Percentiles rank a stretch among this genome's conserved stretches.
phyloP scores from a whole-genome alignment of 2,888 invertebrate genomes.

The Dascillus cervinus region DNA sequence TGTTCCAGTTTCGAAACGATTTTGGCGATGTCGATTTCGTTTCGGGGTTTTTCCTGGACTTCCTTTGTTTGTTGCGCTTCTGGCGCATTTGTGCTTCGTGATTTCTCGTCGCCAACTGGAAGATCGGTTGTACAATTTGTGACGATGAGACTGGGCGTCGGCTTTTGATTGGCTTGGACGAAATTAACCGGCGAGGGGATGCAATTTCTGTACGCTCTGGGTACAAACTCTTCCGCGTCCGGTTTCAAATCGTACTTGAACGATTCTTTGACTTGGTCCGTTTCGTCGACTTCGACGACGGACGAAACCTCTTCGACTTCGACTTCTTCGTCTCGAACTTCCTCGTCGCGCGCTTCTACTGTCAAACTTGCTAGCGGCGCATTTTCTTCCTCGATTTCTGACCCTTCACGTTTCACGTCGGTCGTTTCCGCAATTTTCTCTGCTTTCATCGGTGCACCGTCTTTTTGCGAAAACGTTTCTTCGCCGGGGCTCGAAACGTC shows the following conservation, averaged over 20 bases:
- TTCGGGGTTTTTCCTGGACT: too few relatives aligned
- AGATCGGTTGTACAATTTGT: constrained; percentile 5
- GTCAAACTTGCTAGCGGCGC: background rate
- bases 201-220: constrained; percentile 31
- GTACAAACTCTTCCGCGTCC: constrained; percentile 43
- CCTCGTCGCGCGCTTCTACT: background rate
- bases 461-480: background rate
- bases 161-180: constrained; percentile 31
- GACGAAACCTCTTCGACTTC: background rate
- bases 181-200: constrained; percentile 23
- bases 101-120: background rate
- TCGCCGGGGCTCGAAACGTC: constrained; percentile 9
- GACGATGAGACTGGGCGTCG: constrained; percentile 28
- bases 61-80: constrained; percentile 5
- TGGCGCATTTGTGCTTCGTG: background rate
- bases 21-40: constrained; percentile 36
- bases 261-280: background rate
- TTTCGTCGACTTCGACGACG: background rate
- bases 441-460: too few relatives aligned
- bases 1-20: constrained; percentile 41
- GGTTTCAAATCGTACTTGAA: constrained; percentile 27
- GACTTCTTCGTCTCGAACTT: background rate
- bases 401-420: too few relatives aligned
- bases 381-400: constrained; percentile 1
- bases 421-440: too few relatives aligned